These are phyloP conservation scores for Phaedon cochleariae DNA, from an alignment of 2,888 invertebrate species.

Conservation along the genomic window DNA sequence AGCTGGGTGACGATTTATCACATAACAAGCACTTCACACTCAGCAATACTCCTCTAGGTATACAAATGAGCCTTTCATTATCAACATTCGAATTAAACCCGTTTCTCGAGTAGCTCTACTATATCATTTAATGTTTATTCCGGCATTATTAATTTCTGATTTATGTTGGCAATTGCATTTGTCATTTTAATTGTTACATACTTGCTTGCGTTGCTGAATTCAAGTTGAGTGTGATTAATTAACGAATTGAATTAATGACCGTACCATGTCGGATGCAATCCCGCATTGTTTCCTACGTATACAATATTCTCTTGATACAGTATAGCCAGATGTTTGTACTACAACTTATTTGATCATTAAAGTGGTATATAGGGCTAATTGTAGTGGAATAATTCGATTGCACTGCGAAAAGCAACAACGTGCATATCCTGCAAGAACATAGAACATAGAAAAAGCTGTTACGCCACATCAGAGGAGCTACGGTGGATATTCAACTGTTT, in stretches of 20 bases:
- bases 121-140: constrained; percentile 52
- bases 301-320: constrained; percentile 21
- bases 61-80: constrained; percentile 2
- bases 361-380: neutral
- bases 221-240: constrained; percentile 56
- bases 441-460: no score
- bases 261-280: constrained; percentile 42
- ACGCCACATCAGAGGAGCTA: no score
- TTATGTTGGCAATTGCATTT: constrained; percentile 57
- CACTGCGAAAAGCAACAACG: neutral
- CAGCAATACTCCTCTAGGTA: neutral
- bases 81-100: constrained; percentile 6
- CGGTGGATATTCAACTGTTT: no score
- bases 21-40: no score
- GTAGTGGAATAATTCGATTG: neutral
- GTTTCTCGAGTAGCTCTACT: constrained; percentile 26
- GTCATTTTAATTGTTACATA: constrained; percentile 59
- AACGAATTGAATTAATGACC: constrained; percentile 56
- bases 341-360: neutral
- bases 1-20: no score
- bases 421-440: neutral
- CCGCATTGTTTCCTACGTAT: constrained; percentile 41
- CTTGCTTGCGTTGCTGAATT: constrained; percentile 54
- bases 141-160: constrained; percentile 57
- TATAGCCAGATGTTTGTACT: neutral